A percentile compares a stretch with the other conserved stretches of the same genome.
These are phyloP conservation scores for Lepilemur ruficaudatus DNA, from an alignment of 2,797 vertebrate species.

Conservation along the genomic window DNA sequence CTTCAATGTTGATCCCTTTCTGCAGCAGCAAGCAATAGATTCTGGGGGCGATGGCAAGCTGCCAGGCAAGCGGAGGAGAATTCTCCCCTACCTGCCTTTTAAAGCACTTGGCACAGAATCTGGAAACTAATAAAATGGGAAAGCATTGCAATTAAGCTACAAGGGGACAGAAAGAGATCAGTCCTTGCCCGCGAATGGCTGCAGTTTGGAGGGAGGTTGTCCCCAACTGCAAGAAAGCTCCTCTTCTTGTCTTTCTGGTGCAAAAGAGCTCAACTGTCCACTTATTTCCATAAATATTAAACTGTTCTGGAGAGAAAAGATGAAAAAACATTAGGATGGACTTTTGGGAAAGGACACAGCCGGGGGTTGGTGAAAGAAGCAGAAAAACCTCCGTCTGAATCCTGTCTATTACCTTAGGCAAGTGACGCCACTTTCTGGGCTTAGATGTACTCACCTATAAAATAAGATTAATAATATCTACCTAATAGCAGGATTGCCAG, in stretches of 20 bases:
- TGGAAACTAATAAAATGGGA: constrained; percentile 85
- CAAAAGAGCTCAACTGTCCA: background rate
- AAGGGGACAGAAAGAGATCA: constrained; percentile 77
- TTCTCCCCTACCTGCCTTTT: constrained; percentile 83
- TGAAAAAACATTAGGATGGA: background rate
- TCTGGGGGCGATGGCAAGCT: constrained; percentile 69
- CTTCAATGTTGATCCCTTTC: constrained; percentile 78
- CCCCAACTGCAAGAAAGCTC: background rate
- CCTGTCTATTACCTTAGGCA: background rate
- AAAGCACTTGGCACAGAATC: constrained; percentile 81
- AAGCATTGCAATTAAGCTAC: constrained; percentile 80
- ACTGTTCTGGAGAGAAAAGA: background rate
- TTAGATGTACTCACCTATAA: background rate
- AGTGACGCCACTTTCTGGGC: background rate
- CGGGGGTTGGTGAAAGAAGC: background rate
- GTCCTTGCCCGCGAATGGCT: background rate
- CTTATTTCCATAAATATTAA: background rate
- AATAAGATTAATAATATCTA: background rate
- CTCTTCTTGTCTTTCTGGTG: constrained; percentile 31
- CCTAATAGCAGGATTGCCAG: background rate
- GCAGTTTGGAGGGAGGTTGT: background rate
- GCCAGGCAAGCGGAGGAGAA: constrained; percentile 77
- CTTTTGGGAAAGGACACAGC: background rate
- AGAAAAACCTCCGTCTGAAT: background rate
- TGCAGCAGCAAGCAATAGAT: constrained; percentile 76